Evolutionary conservation across 2,888 invertebrate species (phyloP).

Genomic region (Pachydiplax longipennis): DNA sequence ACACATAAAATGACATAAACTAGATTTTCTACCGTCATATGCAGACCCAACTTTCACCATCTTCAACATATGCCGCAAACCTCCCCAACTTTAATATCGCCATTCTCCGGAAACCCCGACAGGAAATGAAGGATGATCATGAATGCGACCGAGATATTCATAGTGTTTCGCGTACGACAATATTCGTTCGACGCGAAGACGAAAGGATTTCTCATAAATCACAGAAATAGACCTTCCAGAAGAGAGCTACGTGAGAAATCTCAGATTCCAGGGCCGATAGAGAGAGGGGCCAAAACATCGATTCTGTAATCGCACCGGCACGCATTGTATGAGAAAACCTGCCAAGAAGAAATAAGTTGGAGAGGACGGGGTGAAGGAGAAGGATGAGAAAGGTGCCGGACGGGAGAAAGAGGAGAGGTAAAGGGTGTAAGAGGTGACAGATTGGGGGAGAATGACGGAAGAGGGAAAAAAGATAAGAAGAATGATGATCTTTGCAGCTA

Average conservation of each 20-base stretch:
- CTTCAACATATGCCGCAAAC: too few relatives aligned
- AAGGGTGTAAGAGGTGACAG: background rate
- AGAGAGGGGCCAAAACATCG: too few relatives aligned
- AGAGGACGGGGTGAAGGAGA: background rate
- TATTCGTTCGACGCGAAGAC: background rate
- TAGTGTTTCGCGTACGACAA: background rate
- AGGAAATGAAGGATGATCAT: too few relatives aligned
- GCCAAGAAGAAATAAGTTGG: background rate
- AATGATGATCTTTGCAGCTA: background rate
- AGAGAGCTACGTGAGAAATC: background rate
- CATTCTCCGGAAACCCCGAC: too few relatives aligned
- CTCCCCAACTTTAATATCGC: too few relatives aligned
- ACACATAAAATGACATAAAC: too few relatives aligned
- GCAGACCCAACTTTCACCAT: too few relatives aligned
- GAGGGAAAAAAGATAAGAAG: background rate
- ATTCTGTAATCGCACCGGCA: too few relatives aligned
- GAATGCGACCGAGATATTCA: background rate
- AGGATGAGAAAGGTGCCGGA: background rate
- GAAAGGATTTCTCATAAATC: background rate
- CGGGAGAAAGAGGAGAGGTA: background rate
- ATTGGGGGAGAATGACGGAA: background rate
- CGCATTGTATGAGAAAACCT: too few relatives aligned
- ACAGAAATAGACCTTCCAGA: background rate
- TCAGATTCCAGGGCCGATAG: background rate
- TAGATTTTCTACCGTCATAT: too few relatives aligned